Evolutionary conservation across 2,113 vertebrate species (phyloP).

Genomic region (Pangasianodon gigas): DNA sequence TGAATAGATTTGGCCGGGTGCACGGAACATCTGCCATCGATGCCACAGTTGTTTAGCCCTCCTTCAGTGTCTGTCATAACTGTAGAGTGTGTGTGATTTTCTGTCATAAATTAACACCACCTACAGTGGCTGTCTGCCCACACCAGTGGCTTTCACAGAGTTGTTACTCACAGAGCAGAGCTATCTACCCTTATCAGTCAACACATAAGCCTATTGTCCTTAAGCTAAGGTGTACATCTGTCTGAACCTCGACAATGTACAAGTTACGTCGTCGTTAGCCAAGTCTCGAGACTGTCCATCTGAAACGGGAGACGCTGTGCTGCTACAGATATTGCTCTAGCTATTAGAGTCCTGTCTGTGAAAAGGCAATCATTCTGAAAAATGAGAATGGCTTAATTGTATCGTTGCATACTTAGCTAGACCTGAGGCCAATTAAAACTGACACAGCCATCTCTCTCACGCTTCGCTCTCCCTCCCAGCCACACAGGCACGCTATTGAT

Average conservation of each 20-base stretch:
- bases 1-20: constrained; percentile 78
- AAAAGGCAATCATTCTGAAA: constrained; percentile 55
- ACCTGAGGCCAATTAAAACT: constrained; percentile 56
- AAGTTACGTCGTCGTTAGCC: background rate
- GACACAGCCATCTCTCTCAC: constrained; percentile 38
- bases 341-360: constrained; percentile 33
- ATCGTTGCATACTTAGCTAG: constrained; percentile 49
- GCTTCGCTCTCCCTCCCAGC: background rate
- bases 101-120: constrained; percentile 20
- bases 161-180: background rate
- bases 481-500: constrained; percentile 49
- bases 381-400: constrained; percentile 48
- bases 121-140: constrained; percentile 7
- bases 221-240: background rate
- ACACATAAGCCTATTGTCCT: background rate
- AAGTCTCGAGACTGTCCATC: background rate
- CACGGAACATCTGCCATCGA: constrained; percentile 73
- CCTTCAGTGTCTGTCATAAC: constrained; percentile 48
- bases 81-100: constrained; percentile 43
- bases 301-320: background rate
- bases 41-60: constrained; percentile 71
- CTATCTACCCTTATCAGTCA: constrained; percentile 1
- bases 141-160: background rate
- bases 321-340: constrained; percentile 4
- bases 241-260: background rate